Evolutionary conservation across 2,797 vertebrate species (phyloP).

Genomic region (Pangasius sanitwongsei): DNA sequence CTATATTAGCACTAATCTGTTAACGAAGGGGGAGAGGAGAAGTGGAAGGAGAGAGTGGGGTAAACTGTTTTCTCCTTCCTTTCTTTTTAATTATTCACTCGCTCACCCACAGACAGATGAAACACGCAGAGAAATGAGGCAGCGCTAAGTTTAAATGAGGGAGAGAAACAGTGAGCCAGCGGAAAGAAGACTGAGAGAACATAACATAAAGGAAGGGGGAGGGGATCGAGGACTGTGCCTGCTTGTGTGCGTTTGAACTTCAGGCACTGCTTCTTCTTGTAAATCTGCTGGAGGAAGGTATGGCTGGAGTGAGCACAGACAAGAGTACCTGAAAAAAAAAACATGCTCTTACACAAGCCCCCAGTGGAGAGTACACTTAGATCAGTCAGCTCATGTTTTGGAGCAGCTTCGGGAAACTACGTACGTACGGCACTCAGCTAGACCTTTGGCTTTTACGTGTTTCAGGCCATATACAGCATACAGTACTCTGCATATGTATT

Average conservation of each 20-base stretch:
- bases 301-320: constrained; percentile 26
- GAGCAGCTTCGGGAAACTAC: neutral
- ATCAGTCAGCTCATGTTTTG: constrained; percentile 4
- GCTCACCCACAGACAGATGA: constrained; percentile 53
- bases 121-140: constrained; percentile 40
- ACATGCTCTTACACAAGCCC: constrained; percentile 46
- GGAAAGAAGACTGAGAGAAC: constrained; percentile 39
- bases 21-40: constrained; percentile 65
- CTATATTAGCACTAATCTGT: constrained; percentile 72
- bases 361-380: neutral
- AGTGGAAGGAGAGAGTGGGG: constrained; percentile 29
- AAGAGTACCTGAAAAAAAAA: constrained; percentile 55
- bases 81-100: constrained; percentile 58
- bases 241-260: constrained; percentile 13
- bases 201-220: neutral
- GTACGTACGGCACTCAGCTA: neutral
- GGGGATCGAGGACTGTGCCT: constrained; percentile 31
- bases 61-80: constrained; percentile 48
- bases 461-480: neutral
- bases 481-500: neutral
- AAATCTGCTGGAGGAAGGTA: constrained; percentile 24
- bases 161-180: neutral
- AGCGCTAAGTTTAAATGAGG: constrained; percentile 31
- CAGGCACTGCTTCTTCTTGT: constrained; percentile 11
- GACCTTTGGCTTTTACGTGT: neutral